Evolutionary conservation across 2,888 invertebrate genomes (phyloP), one percentile per base, ranked within the genome.

Genomic region (Pyrrhosoma nymphula): DNA sequence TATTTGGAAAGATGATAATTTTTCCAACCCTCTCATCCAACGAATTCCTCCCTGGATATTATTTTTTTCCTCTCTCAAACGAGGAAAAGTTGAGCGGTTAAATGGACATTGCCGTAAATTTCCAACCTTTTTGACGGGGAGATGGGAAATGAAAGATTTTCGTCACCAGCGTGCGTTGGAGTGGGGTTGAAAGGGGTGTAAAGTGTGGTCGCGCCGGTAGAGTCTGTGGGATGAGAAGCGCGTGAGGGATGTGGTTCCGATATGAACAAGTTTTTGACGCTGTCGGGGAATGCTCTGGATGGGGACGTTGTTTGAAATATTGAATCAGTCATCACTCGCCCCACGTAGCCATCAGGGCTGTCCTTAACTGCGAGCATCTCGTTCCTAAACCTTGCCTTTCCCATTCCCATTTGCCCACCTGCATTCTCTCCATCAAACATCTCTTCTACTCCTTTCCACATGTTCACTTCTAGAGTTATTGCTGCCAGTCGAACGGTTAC

Each of bases 311-410:
- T 69, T 91, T 47, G 91, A 91, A 39, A 63, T 91, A 91, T 91
- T 91, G 63, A 91, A 91, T 91, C 91, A 56, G 60, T 63, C 91
- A 91, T 91, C 91, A 91, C 91, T 60, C 35, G 23, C 91, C 63
- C 91, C n/a, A 47, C 69, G 69, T n/a, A 69, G 69, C 47, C 47
- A 47, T 47, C 47, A 47, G 2, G 47, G 47, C 47, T 47, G 47
- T 47, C 47, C 47, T 47, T 47, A 4, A 2, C 47, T 47, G 4
- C 47, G 8, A 47, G 47, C 47, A 2, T 47, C 47, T 47, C 47
- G 47, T 47, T 47, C 47, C 47, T 8, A n/a, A n/a, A 8, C 47
- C 47, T 8, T 4, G 47, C 47, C 47, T 47, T 69, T 23, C 69
- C 20, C 69, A 6, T n/a, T n/a, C 26, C 26, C 69, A 18, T 23